Evolutionary conservation across 92 coral and sea anemone species (phyloP).

Genomic region (Paramuricea clavata): DNA sequence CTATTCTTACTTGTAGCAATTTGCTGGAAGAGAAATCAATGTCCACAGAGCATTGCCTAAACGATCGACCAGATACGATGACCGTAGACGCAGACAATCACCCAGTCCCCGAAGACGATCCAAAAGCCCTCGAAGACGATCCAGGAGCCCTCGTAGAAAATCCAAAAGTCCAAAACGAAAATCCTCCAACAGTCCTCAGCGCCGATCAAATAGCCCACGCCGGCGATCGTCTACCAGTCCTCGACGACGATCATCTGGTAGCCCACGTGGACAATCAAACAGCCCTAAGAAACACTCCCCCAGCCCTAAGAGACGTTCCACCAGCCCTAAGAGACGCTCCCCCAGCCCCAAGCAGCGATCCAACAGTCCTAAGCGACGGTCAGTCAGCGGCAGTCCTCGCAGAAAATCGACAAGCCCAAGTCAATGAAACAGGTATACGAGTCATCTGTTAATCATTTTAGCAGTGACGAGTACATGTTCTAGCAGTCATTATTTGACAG

Average conservation of each 20-base stretch:
- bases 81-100: not conserved
- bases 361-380: not conserved
- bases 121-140: not conserved
- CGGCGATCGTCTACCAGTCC: not conserved
- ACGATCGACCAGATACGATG: conserved; percentile 8
- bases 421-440: not conserved
- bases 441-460: too few species aligned
- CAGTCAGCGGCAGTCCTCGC: not conserved
- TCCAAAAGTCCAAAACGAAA: not conserved
- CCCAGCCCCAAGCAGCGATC: not conserved
- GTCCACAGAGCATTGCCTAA: conserved; percentile 23
- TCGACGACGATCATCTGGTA: not conserved
- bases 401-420: conserved; percentile 7
- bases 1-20: not conserved
- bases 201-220: not conserved
- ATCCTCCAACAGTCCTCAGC: not conserved
- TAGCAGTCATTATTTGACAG: too few species aligned
- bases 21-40: conserved; percentile 25
- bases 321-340: not conserved
- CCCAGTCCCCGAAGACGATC: conserved; percentile 13
- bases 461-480: too few species aligned
- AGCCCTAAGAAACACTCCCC: not conserved
- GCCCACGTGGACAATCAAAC: not conserved
- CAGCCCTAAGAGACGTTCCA: not conserved
- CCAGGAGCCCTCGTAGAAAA: not conserved